phyloP scores from a whole-genome alignment of 2,797 vertebrate species.

The Gambelia wislizenii region DNA sequence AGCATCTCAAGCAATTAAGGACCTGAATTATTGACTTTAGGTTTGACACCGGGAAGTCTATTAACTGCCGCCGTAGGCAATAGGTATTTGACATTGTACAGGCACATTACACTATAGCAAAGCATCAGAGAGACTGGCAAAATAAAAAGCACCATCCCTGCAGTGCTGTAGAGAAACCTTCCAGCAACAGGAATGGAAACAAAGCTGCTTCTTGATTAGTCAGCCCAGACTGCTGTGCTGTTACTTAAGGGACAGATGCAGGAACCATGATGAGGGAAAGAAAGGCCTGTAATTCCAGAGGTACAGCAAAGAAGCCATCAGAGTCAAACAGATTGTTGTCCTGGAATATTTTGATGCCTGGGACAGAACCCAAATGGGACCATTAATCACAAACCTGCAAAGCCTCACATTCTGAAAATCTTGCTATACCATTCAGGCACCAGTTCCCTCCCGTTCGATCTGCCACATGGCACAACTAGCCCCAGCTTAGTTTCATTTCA shows the following conservation, averaged over 20 bases:
- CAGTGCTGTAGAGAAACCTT: slow-evolving; percentile 50
- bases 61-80: slow-evolving; percentile 64
- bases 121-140: slow-evolving; percentile 43
- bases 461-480: background rate
- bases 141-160: slow-evolving; percentile 15
- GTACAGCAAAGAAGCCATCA: background rate
- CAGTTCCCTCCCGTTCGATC: background rate
- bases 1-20: slow-evolving; percentile 53
- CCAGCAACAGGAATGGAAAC: background rate
- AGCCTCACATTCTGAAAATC: background rate
- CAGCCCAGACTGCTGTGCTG: slow-evolving; percentile 38
- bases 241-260: background rate
- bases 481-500: background rate
- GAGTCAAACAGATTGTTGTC: background rate
- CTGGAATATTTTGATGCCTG: background rate
- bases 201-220: slow-evolving; percentile 19
- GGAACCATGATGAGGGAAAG: background rate
- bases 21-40: slow-evolving; percentile 58
- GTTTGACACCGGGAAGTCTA: slow-evolving; percentile 57
- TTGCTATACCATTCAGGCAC: background rate
- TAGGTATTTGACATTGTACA: slow-evolving; percentile 57
- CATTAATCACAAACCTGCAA: no score
- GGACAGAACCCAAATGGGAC: no score
- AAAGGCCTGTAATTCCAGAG: background rate
- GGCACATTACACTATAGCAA: slow-evolving; percentile 41